phyloP scores from a whole-genome alignment of 2,797 vertebrate genomes.

The Crax fasciolata region DNA sequence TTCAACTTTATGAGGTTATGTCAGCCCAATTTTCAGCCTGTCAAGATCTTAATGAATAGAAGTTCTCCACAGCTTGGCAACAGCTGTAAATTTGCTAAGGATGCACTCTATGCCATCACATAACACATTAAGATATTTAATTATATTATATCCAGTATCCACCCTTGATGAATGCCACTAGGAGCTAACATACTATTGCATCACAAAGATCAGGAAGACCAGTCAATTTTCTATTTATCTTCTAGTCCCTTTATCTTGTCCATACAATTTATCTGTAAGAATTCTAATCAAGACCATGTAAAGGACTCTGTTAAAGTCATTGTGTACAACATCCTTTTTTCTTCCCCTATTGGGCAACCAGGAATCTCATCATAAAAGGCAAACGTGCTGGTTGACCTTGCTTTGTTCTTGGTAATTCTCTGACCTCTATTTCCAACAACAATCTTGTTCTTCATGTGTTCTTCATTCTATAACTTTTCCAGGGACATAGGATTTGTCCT shows the following conservation, averaged over 20 bases:
- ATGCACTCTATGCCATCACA: neutral
- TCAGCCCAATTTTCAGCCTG: neutral
- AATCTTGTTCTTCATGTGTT: neutral
- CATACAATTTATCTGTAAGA: neutral
- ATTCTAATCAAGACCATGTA: neutral
- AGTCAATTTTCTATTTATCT: neutral
- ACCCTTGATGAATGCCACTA: neutral
- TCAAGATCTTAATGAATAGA: neutral
- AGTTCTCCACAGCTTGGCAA: neutral
- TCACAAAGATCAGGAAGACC: neutral
- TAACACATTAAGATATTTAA: neutral
- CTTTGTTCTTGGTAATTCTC: neutral
- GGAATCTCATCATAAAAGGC: neutral
- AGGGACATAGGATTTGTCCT: neutral
- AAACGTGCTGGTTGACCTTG: neutral
- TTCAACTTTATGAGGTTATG: neutral
- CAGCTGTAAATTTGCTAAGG: neutral
- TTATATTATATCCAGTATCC: accelerated
- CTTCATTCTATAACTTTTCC: neutral
- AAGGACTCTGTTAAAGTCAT: neutral
- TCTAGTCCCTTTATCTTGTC: neutral
- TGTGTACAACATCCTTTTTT: accelerated
- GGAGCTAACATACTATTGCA: neutral
- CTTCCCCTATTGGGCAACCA: neutral
- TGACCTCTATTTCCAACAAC: neutral